Percentiles rank a stretch among this genome's conserved stretches.
These are phyloP conservation scores for Pantherophis vulpinus DNA, from an alignment of 2,797 vertebrate genomes.

Conservation along the genomic window DNA sequence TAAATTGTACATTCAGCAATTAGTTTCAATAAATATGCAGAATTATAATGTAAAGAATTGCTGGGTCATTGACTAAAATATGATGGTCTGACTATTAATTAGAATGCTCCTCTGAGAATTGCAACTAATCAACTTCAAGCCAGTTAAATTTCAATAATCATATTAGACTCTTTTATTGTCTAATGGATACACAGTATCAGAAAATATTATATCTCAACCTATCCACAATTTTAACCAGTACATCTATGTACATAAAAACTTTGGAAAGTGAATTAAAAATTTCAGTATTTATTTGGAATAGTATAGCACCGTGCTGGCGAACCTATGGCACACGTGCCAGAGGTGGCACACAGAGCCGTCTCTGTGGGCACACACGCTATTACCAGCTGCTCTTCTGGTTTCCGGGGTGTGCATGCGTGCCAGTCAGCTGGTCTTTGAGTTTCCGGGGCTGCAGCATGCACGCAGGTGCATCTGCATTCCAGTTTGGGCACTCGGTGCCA, in stretches of 20 bases:
- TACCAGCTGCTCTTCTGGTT: too few species aligned
- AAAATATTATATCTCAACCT: not conserved
- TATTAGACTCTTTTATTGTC: not conserved
- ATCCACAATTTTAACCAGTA: not conserved
- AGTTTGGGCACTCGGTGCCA: too few species aligned
- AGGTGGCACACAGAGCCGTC: too few species aligned
- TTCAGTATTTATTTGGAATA: not conserved
- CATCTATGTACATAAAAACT: not conserved
- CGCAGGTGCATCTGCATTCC: too few species aligned
- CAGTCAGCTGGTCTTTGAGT: too few species aligned
- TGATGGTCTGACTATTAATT: not conserved
- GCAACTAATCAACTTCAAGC: not conserved
- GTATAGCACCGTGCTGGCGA: not conserved
- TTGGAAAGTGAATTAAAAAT: not conserved
- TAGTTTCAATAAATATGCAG: not conserved
- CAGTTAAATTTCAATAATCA: not conserved
- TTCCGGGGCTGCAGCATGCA: too few species aligned
- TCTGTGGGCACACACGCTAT: too few species aligned
- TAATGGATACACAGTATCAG: not conserved
- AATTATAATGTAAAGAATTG: not conserved
- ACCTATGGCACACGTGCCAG: too few species aligned
- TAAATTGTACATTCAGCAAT: not conserved
- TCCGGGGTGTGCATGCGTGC: too few species aligned
- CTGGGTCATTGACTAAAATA: not conserved
- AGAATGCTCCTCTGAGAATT: not conserved